Evolutionary conservation across 2,888 invertebrate species (phyloP), one percentile per base, ranked within the genome.

Genomic region (Cantharis rustica): DNA sequence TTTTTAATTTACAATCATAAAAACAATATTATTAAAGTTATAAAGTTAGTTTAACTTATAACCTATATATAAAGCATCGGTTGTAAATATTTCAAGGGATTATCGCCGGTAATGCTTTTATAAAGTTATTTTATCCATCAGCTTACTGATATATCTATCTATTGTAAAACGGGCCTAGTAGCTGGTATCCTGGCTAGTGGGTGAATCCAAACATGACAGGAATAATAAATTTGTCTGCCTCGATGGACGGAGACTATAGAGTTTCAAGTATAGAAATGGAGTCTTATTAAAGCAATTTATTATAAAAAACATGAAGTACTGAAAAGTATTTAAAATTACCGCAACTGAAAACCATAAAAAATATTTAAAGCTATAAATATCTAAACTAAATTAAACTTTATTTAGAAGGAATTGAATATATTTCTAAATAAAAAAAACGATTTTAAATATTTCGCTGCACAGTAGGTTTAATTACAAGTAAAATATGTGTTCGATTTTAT

Each of bases 31-130:
- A n/a, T 47, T 47, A n/a, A 47, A 47, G 47, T n/a, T n/a, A 47
- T 47, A n/a, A 47, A 47, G 47, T 9, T n/a, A 47, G 1, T 31
- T 47, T n/a, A 47, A 2, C 9, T 7, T n/a, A 4, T 47, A 47
- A n/a, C n/a, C n/a, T n/a, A 20, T 5, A 69, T 69, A 75, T 77
- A 79, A 79, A 75, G 71, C 71, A 69, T 47, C 71, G 71, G 61
- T 61, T 73, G 78, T 71, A 72, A 71, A 69, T 72, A 72, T 71
- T 73, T 69, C 72, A 72, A 75, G 27, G 75, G 77, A 77, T 79
- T 79, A 79, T 77, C 72, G 72, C 71, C 77, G 69, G 72, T 75
- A 75, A 75, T 77, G 77, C 78, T 76, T 79, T 80, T 73, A 77
- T 75, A 77, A 75, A 80, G 77, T 80, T 77, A 75, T 77, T 74